These are phyloP conservation scores for Sturnus vulgaris DNA, from an alignment of 2,113 vertebrate genomes.

Conservation along the genomic window DNA sequence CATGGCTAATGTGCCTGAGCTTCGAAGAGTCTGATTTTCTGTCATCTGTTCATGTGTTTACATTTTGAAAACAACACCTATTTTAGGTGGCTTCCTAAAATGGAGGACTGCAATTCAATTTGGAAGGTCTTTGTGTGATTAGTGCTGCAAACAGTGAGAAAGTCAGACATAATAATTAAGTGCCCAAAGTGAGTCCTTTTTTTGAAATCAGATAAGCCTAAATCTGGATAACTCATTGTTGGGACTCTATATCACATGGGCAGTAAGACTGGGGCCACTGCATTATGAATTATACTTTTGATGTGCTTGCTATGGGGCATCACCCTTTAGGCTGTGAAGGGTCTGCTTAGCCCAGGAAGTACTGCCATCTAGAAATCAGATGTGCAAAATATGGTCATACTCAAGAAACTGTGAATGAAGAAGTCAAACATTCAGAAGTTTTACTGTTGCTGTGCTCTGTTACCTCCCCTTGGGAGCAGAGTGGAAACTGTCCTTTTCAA, in stretches of 20 bases:
- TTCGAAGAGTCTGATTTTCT: not conserved
- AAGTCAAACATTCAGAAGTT: not conserved
- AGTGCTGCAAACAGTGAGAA: not conserved
- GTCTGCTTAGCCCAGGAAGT: not conserved
- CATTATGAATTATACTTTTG: not conserved
- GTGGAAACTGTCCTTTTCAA: not conserved
- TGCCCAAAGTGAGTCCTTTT: not conserved
- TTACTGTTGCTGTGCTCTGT: not conserved
- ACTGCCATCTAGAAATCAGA: not conserved
- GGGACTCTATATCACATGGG: not conserved
- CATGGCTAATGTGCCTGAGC: not conserved
- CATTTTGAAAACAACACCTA: rapidly evolving
- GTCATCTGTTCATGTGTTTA: not conserved
- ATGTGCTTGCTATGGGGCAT: not conserved
- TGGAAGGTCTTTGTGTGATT: not conserved
- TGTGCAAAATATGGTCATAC: not conserved
- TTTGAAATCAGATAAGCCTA: not conserved
- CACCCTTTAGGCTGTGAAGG: not conserved
- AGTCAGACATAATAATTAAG: not conserved
- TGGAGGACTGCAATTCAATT: not conserved
- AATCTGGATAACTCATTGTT: not conserved
- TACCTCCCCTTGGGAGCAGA: not conserved
- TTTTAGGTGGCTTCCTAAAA: not conserved
- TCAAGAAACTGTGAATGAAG: not conserved
- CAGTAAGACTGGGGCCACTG: not conserved